These are phyloP conservation scores for Lottia gigantea DNA, from an alignment of 2,888 invertebrate genomes.

Conservation along the genomic window DNA sequence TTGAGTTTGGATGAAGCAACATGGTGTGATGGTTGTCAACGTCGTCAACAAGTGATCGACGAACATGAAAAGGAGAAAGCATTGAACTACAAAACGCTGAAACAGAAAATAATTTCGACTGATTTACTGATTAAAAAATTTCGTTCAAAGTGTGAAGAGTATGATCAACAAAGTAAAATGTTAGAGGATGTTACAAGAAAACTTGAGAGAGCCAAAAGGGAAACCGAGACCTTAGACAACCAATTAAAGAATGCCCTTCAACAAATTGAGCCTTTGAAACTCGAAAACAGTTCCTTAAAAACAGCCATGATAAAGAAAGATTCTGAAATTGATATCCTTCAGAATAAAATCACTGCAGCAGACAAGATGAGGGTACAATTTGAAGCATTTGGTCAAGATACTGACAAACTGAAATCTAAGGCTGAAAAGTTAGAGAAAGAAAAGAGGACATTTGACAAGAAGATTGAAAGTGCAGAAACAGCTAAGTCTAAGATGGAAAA, in stretches of 20 bases:
- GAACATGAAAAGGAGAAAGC: neutral
- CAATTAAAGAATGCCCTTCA: neutral
- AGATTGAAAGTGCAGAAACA: neutral
- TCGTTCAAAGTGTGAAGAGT: neutral
- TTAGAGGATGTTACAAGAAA: slow-evolving; percentile 3
- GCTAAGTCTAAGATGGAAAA: neutral
- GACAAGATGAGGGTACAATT: neutral
- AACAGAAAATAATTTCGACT: slow-evolving; percentile 2
- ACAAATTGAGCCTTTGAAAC: neutral
- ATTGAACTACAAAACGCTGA: neutral
- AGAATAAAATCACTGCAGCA: neutral
- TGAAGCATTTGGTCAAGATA: neutral
- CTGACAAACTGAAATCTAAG: neutral
- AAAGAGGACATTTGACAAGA: neutral
- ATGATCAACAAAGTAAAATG: slow-evolving; percentile 6
- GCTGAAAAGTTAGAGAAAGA: neutral
- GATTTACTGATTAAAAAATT: neutral
- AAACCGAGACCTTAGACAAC: neutral
- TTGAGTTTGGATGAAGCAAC: neutral
- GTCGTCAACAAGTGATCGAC: neutral
- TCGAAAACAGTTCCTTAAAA: neutral
- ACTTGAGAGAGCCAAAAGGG: neutral
- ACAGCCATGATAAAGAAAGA: neutral
- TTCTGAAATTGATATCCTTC: neutral
- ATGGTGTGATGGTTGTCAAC: neutral